These are phyloP conservation scores for Parapsyche elsis DNA, from an alignment of 1,140 invertebrate genomes.

Conservation along the genomic window DNA sequence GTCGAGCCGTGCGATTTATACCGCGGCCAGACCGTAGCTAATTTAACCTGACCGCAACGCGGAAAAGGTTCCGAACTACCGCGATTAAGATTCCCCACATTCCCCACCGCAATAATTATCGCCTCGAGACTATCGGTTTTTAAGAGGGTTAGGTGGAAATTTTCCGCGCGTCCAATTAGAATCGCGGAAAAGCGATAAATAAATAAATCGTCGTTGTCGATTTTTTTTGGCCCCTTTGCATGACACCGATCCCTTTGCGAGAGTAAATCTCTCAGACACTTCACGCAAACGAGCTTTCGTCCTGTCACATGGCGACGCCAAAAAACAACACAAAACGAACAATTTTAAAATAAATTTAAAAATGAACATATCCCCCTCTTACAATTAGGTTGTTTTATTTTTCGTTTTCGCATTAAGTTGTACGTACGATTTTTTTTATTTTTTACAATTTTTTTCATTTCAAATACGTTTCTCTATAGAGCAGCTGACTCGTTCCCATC, in stretches of 20 bases:
- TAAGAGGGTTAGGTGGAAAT: not conserved
- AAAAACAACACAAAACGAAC: conserved; percentile 51
- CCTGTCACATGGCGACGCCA: conserved; percentile 23
- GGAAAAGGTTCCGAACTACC: not conserved
- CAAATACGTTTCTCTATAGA: conserved; percentile 46
- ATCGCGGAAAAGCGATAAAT: conserved; percentile 7
- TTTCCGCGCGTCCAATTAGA: not conserved
- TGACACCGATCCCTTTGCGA: conserved; percentile 20
- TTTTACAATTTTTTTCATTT: conserved; percentile 39
- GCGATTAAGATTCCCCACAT: too few relatives aligned
- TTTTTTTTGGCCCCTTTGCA: not conserved
- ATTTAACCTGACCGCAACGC: not conserved
- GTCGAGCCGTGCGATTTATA: conserved; percentile 5
- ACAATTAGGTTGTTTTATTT: conserved; percentile 47
- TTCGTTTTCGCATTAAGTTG: conserved; percentile 43
- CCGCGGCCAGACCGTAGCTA: not conserved
- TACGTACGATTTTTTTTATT: conserved; percentile 24
- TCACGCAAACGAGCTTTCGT: conserved; percentile 42
- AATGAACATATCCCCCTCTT: conserved; percentile 42
- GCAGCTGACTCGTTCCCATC: conserved; percentile 56
- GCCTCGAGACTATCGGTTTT: too few relatives aligned
- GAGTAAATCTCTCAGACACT: conserved; percentile 44
- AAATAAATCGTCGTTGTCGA: not conserved
- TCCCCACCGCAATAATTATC: too few relatives aligned
- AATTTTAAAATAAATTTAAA: conserved; percentile 55